These are phyloP conservation scores for Calliphora vicina DNA, from an alignment of 1,140 invertebrate species.

Conservation along the genomic window DNA sequence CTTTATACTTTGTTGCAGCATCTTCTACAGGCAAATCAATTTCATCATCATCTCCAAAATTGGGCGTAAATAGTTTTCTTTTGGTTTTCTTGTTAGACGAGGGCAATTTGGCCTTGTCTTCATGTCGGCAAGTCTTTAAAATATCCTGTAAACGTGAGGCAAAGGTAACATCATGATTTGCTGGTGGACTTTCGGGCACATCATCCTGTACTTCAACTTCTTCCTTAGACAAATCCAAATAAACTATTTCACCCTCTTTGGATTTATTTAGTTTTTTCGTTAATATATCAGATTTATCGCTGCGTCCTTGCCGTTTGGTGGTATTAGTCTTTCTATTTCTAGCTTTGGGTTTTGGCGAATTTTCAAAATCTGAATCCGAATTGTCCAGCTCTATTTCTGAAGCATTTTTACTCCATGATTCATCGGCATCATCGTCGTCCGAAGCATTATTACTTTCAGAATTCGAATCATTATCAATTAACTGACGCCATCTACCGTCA, in stretches of 20 bases:
- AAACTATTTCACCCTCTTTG: constrained; percentile 44
- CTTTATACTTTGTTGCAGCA: constrained; percentile 29
- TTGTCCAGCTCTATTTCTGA: neutral
- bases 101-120: constrained; percentile 41
- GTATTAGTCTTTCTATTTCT: neutral
- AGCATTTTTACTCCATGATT: constrained; percentile 18
- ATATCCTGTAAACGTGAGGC: constrained; percentile 49
- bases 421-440: constrained; percentile 34
- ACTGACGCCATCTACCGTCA: constrained; percentile 50
- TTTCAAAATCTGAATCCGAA: constrained; percentile 3
- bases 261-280: constrained; percentile 20
- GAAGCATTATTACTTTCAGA: constrained; percentile 38
- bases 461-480: constrained; percentile 40
- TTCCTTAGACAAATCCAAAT: constrained; percentile 51
- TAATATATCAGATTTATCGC: neutral
- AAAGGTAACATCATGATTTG: constrained; percentile 39
- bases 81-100: constrained; percentile 37
- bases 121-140: constrained; percentile 46
- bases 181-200: constrained; percentile 40
- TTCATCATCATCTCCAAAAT: constrained; percentile 53
- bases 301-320: neutral
- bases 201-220: constrained; percentile 48
- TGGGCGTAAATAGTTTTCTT: constrained; percentile 51
- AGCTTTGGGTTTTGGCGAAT: neutral
- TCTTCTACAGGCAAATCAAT: constrained; percentile 41